Evolutionary conservation across 2,888 invertebrate species (phyloP), one percentile per base, ranked within the genome.

Genomic region (Unio delphinus): DNA sequence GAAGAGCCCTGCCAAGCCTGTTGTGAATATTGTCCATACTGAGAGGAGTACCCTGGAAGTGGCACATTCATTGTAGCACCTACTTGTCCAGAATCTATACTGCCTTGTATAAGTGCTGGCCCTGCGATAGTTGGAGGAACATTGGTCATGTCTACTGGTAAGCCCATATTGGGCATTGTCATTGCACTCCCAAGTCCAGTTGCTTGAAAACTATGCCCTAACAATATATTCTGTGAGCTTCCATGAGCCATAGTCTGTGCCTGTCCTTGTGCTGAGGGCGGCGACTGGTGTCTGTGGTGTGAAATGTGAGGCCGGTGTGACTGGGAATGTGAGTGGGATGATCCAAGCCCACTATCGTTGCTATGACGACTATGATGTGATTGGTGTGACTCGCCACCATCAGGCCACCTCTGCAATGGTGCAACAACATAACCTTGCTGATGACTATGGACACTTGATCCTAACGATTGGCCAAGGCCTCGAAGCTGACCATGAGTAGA

Each of bases 31-130:
- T 83, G 81, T 71, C 81, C 78, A 68, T 80, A 80, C 59, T 79
- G 79, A 60, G 75, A 68, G 7, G 83, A 78, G 74, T 86, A 86
- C 64, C 85, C 86, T 7, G 85, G 75, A 70, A 90, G 82, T 71
- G 89, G 90, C 89, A 90, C 88, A 78, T 90, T 90, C 45, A 90
- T 80, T 45, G 45, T 15, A 66, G 90, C 88, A 60, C 89, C 89
- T 20, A 89, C 86, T 74, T 89, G 89, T 18, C 90, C 87, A 67
- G 90, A 89, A 76, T 90, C 90, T 73, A 90, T 79, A 75, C 85
- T 83, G 69, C 83, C 80, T 62, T 83, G 82, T 54, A 78, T 77
- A 68, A 76, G 74, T 20, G 74, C 59, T 69, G 74, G 73, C 64
- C 74, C 61, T 61, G 76, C 72, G 15, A 45, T 45, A 45, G 45